These are phyloP conservation scores for Dascillus cervinus DNA, from an alignment of 2,888 invertebrate genomes.

Conservation along the genomic window DNA sequence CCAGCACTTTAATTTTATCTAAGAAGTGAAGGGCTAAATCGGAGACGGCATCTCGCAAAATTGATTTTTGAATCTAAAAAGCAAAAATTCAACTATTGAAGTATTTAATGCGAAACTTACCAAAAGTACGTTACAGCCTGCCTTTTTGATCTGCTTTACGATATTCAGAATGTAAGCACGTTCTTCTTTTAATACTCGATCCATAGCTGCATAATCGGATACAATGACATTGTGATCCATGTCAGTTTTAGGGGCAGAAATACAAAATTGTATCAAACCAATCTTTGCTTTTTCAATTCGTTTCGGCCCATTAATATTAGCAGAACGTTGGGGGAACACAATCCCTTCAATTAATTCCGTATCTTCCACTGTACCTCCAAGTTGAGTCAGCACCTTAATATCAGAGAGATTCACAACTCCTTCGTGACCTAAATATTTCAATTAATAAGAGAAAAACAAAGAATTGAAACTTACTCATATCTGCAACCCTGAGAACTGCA, in stretches of 20 bases:
- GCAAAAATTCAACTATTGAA: background rate
- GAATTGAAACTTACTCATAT: slow-evolving; percentile 41
- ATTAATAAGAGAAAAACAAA: slow-evolving; percentile 11
- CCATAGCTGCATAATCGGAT: slow-evolving; percentile 99
- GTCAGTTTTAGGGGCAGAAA: slow-evolving; percentile 99
- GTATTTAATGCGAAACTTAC: slow-evolving; percentile 46
- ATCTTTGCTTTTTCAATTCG: slow-evolving; percentile 97
- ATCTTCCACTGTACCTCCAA: slow-evolving; percentile 97
- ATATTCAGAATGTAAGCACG: slow-evolving; percentile 96
- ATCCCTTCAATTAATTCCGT: slow-evolving; percentile 94
- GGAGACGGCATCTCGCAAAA: slow-evolving; percentile 88
- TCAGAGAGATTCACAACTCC: slow-evolving; percentile 82
- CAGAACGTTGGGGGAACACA: slow-evolving; percentile 82
- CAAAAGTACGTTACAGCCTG: slow-evolving; percentile 94
- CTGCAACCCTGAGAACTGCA: slow-evolving; percentile 82
- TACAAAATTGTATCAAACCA: slow-evolving; percentile 98
- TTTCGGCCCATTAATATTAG: slow-evolving; percentile 86
- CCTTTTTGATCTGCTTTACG: slow-evolving; percentile 97
- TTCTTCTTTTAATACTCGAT: slow-evolving; percentile 95
- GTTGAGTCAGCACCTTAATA: slow-evolving; percentile 92
- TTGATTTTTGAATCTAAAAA: slow-evolving; percentile 57
- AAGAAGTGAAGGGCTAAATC: slow-evolving; percentile 96
- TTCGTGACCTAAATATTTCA: slow-evolving; percentile 44
- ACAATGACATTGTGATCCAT: slow-evolving; percentile 96
- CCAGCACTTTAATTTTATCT: slow-evolving; percentile 98